Conservation (phyloP, 2,888 invertebrate genomes). For the Agrotis puta region DNA sequence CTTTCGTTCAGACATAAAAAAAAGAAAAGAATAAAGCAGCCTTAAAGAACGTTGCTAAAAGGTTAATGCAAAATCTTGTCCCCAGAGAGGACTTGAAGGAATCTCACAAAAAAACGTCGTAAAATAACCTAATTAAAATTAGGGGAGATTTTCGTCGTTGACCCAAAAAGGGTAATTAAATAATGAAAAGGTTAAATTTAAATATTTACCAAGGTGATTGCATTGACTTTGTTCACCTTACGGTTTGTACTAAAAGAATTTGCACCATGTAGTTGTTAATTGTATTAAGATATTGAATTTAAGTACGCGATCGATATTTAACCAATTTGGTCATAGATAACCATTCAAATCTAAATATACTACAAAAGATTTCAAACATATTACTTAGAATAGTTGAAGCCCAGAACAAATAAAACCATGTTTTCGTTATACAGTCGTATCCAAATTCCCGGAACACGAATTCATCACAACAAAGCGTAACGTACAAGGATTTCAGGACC, state of each 20-base stretch:
- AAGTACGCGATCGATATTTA: not conserved
- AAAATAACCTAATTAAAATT: slow-evolving; percentile 49
- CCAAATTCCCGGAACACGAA: slow-evolving; percentile 6
- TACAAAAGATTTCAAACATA: not conserved
- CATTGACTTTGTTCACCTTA: slow-evolving; percentile 58
- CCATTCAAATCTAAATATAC: not conserved
- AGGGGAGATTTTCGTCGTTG: slow-evolving; percentile 42
- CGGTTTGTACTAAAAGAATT: slow-evolving; percentile 37
- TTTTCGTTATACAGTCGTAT: slow-evolving; percentile 2
- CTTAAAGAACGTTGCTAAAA: slow-evolving; percentile 2
- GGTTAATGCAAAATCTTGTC: slow-evolving; percentile 13
- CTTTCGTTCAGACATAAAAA: not conserved
- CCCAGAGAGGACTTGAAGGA: slow-evolving; percentile 1
- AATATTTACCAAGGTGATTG: slow-evolving; percentile 54
- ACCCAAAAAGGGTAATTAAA: slow-evolving; percentile 46
- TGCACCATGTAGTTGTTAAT: slow-evolving; percentile 19
- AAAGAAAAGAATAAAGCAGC: no score
- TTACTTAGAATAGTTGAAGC: not conserved
- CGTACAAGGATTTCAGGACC: slow-evolving; percentile 8
- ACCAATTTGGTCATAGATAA: not conserved
- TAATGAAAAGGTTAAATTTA: slow-evolving; percentile 53
- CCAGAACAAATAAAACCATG: not conserved
- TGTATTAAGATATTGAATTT: slow-evolving; percentile 14
- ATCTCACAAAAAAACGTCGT: slow-evolving; percentile 19
- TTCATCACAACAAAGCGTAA: slow-evolving; percentile 17